Percentiles rank a stretch among this genome's conserved stretches.
Conservation (phyloP, 2,797 vertebrate species). For the Alosa sapidissima region DNA sequence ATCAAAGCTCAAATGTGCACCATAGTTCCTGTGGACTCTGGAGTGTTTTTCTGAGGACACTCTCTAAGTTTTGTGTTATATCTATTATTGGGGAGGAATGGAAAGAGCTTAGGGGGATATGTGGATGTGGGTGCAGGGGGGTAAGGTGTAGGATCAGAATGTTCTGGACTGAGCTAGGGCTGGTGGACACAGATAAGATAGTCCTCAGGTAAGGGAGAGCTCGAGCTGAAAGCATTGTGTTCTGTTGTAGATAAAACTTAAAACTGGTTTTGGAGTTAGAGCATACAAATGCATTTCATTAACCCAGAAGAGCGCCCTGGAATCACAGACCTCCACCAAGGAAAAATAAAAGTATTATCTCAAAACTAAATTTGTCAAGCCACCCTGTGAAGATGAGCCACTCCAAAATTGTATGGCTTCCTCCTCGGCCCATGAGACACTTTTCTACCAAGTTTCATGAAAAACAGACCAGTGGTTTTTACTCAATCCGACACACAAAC, state of each 20-base stretch:
- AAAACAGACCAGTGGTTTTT: too few relatives aligned
- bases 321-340: too few relatives aligned
- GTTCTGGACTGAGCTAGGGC: neutral
- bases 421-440: too few relatives aligned
- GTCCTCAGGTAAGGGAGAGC: neutral
- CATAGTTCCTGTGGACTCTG: neutral
- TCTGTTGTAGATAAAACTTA: neutral
- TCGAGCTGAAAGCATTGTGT: neutral
- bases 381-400: too few relatives aligned
- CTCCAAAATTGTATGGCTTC: too few relatives aligned
- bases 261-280: neutral
- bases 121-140: neutral
- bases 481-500: too few relatives aligned
- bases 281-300: neutral
- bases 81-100: neutral
- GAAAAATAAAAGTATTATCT: too few relatives aligned
- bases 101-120: neutral
- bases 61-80: neutral
- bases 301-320: neutral
- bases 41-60: neutral
- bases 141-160: neutral
- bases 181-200: neutral
- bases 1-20: neutral
- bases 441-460: too few relatives aligned
- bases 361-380: too few relatives aligned